phyloP scores from a whole-genome alignment of 2,888 invertebrate species.

The Prosopocoilus inquinatus region DNA sequence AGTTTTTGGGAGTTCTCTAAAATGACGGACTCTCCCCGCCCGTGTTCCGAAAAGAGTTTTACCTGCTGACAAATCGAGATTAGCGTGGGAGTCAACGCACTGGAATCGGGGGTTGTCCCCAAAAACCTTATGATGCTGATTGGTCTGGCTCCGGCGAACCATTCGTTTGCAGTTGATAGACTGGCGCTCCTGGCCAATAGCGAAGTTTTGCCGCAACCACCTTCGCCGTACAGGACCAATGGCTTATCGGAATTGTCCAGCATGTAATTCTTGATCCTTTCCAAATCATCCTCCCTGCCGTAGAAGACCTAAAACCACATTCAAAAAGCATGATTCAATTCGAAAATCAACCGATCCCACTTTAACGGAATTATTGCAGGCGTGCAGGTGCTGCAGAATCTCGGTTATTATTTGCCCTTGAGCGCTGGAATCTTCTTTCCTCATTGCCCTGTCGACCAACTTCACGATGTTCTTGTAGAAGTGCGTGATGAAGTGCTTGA shows the following conservation, averaged over 20 bases:
- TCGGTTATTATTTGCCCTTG: conserved; percentile 93
- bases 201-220: conserved; percentile 98
- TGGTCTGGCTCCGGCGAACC: conserved; percentile 75
- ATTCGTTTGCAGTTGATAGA: conserved; percentile 65
- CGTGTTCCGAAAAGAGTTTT: conserved; percentile 22
- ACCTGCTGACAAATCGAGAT: conserved; percentile 96
- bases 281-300: conserved; percentile 83
- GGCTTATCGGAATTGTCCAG: conserved; percentile 82
- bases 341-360: conserved; percentile 42
- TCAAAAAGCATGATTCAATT: neutral
- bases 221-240: conserved; percentile 88
- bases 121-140: conserved; percentile 88
- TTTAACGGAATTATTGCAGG: conserved; percentile 90
- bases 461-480: conserved; percentile 92
- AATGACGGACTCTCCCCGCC: no score
- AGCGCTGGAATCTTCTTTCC: conserved; percentile 91
- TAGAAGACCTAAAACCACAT: conserved; percentile 70
- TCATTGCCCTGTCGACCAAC: conserved; percentile 91
- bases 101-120: conserved; percentile 96
- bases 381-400: conserved; percentile 91
- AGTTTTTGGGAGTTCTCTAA: no score
- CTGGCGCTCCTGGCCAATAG: conserved; percentile 89
- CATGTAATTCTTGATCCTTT: conserved; percentile 80
- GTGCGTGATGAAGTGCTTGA: conserved; percentile 90
- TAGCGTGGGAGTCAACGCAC: conserved; percentile 88